A percentile compares a stretch with the other conserved stretches of the same genome.
These are phyloP conservation scores for Drosophila leontia DNA, from an alignment of 1,140 invertebrate genomes.

Conservation along the genomic window DNA sequence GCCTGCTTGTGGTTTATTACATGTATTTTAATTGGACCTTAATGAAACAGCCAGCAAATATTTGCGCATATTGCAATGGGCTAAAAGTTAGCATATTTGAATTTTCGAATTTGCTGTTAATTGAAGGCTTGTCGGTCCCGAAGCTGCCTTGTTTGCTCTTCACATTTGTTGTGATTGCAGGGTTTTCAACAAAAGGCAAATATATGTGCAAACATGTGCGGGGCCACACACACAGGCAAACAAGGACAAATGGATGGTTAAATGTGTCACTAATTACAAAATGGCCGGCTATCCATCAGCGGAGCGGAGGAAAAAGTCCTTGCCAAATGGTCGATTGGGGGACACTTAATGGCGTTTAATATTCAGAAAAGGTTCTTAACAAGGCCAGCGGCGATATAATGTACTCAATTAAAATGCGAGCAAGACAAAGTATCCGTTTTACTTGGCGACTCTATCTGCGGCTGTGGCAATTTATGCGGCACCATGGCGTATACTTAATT, in stretches of 20 bases:
- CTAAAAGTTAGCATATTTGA: conserved; percentile 35
- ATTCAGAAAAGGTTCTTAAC: conserved; percentile 48
- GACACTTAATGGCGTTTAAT: conserved; percentile 46
- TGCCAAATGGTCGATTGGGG: conserved; percentile 39
- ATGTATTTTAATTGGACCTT: conserved; percentile 46
- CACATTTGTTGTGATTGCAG: conserved; percentile 26
- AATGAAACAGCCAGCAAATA: conserved; percentile 48
- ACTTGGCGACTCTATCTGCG: conserved; percentile 35
- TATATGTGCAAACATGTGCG: conserved; percentile 43
- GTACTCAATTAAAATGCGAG: conserved; percentile 49
- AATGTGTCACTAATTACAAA: conserved; percentile 51
- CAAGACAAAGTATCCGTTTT: conserved; percentile 40
- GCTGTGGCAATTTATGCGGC: conserved; percentile 25
- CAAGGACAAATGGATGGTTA: conserved; percentile 41
- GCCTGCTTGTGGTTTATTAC: conserved; percentile 34
- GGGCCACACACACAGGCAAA: conserved; percentile 20
- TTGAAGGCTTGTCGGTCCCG: conserved; percentile 20
- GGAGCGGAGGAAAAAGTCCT: conserved; percentile 12
- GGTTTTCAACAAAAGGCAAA: conserved; percentile 37
- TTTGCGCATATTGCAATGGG: conserved; percentile 44
- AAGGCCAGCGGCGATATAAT: conserved; percentile 34
- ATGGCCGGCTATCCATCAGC: conserved; percentile 49
- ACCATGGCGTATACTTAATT: conserved; percentile 49
- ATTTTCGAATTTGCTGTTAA: conserved; percentile 52
- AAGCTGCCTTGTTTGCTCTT: conserved; percentile 37